Conservation (phyloP, 2,888 invertebrate species). For the Phengaris arion region DNA sequence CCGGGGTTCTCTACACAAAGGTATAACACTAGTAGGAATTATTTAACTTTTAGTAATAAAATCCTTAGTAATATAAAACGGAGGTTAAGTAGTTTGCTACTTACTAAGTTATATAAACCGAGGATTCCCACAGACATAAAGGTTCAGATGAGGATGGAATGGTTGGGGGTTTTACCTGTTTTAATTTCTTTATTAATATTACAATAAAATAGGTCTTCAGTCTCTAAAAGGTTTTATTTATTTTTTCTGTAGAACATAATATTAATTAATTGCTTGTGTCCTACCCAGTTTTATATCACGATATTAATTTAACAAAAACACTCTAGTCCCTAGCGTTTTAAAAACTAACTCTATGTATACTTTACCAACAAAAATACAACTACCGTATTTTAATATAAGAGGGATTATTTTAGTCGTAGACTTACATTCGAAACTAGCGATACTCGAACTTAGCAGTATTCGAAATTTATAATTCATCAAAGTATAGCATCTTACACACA, state of each 20-base stretch:
- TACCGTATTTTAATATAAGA: too few relatives aligned
- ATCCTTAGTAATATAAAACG: conserved; percentile 3
- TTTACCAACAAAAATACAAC: too few relatives aligned
- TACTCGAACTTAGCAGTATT: not conserved
- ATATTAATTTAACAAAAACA: too few relatives aligned
- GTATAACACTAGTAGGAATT: not conserved
- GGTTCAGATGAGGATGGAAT: conserved; percentile 4
- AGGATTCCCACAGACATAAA: not conserved
- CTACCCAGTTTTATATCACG: too few relatives aligned
- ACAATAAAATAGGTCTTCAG: not conserved
- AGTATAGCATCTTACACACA: not conserved
- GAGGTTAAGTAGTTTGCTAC: conserved; percentile 4
- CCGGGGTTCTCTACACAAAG: not conserved
- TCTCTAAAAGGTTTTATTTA: not conserved
- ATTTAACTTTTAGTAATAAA: not conserved
- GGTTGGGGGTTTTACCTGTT: not conserved
- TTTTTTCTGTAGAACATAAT: too few relatives aligned
- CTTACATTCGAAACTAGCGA: not conserved
- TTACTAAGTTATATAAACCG: conserved; percentile 5
- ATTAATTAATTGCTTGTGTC: too few relatives aligned
- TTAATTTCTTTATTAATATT: conserved; percentile 1
- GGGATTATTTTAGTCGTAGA: not conserved
- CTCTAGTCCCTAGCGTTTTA: too few relatives aligned
- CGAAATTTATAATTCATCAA: not conserved
- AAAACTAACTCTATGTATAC: too few relatives aligned